These are phyloP conservation scores for Scalopus aquaticus DNA, from an alignment of 2,113 vertebrate genomes.

Conservation along the genomic window DNA sequence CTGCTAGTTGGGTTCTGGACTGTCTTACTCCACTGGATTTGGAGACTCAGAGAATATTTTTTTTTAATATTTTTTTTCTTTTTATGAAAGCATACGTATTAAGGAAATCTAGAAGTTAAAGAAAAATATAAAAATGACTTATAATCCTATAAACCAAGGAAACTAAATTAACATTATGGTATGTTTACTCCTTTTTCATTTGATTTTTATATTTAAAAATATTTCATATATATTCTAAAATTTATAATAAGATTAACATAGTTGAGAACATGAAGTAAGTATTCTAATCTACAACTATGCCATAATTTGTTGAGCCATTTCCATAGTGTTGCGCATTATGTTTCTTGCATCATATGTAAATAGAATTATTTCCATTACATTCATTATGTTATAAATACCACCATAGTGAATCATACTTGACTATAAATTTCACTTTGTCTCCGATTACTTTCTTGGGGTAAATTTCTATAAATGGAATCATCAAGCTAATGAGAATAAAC, in stretches of 20 bases:
- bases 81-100: not conserved
- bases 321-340: not conserved
- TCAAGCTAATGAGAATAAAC: not conserved
- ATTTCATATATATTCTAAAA: constrained; percentile 20
- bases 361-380: not conserved
- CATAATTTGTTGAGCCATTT: constrained; percentile 33
- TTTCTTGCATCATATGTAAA: not conserved
- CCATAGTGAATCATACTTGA: not conserved
- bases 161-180: not conserved
- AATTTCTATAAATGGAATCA: not conserved
- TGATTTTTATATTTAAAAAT: not conserved
- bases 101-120: constrained; percentile 28
- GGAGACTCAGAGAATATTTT: not conserved
- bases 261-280: not conserved
- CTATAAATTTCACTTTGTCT: not conserved
- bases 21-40: not conserved
- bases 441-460: constrained; percentile 13
- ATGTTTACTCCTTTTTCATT: not conserved
- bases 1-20: not conserved
- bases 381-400: not conserved
- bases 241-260: not conserved
- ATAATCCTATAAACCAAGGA: not conserved
- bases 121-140: not conserved
- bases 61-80: not conserved
- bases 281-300: not conserved